These are phyloP conservation scores for Halcyon senegalensis DNA, from an alignment of 2,113 vertebrate species.

Conservation along the genomic window DNA sequence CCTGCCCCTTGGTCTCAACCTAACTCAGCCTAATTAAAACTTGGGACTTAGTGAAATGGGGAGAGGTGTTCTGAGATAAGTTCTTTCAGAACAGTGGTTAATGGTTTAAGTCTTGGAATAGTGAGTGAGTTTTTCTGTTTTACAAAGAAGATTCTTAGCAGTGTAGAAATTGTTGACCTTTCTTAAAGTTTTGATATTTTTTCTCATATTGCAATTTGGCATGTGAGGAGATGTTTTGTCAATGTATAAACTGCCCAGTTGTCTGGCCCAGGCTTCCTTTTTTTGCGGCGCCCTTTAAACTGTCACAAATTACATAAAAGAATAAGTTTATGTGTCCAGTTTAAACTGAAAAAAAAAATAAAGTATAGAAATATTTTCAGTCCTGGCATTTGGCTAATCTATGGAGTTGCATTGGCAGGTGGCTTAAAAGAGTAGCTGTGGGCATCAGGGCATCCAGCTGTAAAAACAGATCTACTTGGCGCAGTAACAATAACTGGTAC, in stretches of 20 bases:
- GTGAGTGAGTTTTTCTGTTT: not conserved
- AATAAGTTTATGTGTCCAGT: constrained; percentile 1
- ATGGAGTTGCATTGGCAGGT: constrained; percentile 44
- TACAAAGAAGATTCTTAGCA: constrained; percentile 47
- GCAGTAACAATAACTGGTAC: not conserved
- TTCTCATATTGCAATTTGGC: constrained; percentile 23
- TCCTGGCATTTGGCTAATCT: constrained; percentile 49
- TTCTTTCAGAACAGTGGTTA: not conserved
- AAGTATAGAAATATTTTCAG: not conserved
- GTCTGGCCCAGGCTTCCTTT: not conserved
- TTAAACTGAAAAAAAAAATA: constrained; percentile 41
- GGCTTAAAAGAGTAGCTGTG: constrained; percentile 51
- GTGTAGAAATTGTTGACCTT: constrained; percentile 44
- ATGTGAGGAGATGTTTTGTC: constrained; percentile 34
- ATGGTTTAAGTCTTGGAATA: not conserved
- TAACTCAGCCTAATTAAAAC: constrained; percentile 6
- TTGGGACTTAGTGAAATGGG: not conserved
- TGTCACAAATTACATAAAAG: constrained; percentile 36
- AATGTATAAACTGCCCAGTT: not conserved
- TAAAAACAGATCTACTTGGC: constrained; percentile 5
- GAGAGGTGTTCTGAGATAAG: constrained; percentile 12
- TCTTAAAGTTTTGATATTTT: constrained; percentile 48
- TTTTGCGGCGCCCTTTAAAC: constrained; percentile 30
- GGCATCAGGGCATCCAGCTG: constrained; percentile 43
- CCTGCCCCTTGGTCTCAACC: not conserved